Percentiles rank a stretch among this genome's conserved stretches.
These are phyloP conservation scores for Nerophis lumbriciformis DNA, from an alignment of 2,113 vertebrate genomes.

Conservation along the genomic window DNA sequence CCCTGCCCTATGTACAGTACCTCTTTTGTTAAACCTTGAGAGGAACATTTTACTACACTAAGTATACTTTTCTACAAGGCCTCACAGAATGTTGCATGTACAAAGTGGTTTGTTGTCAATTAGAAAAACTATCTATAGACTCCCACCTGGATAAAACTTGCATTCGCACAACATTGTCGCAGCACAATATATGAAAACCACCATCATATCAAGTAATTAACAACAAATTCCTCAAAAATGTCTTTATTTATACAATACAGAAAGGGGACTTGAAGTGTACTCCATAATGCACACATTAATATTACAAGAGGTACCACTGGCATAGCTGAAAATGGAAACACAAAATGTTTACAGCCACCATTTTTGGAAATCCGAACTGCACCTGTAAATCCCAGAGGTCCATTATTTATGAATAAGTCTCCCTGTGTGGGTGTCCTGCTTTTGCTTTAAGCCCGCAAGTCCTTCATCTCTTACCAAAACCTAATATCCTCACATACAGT, in stretches of 20 bases:
- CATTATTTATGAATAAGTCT: constrained; percentile 53
- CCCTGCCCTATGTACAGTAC: no score
- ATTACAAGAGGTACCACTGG: constrained; percentile 28
- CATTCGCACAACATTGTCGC: no score
- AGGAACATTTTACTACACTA: no score
- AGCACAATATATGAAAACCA: no score
- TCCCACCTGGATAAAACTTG: no score
- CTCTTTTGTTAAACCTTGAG: no score
- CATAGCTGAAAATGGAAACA: constrained; percentile 11
- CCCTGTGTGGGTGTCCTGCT: constrained; percentile 27
- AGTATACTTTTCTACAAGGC: no score
- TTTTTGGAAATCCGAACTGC: constrained; percentile 40
- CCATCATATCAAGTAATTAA: no score
- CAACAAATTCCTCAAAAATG: no score
- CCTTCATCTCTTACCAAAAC: constrained; percentile 14
- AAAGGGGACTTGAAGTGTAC: neutral
- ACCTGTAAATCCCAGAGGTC: constrained; percentile 33
- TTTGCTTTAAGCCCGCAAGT: constrained; percentile 13
- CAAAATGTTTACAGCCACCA: constrained; percentile 26
- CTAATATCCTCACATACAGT: constrained; percentile 8
- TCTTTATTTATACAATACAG: neutral
- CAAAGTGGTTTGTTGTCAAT: no score
- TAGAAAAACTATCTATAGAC: no score
- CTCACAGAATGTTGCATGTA: no score
- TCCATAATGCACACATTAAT: constrained; percentile 25